Base-by-base conservation (phyloP, 2,797 vertebrate species). In the Crocodylus rhombifer region DNA sequence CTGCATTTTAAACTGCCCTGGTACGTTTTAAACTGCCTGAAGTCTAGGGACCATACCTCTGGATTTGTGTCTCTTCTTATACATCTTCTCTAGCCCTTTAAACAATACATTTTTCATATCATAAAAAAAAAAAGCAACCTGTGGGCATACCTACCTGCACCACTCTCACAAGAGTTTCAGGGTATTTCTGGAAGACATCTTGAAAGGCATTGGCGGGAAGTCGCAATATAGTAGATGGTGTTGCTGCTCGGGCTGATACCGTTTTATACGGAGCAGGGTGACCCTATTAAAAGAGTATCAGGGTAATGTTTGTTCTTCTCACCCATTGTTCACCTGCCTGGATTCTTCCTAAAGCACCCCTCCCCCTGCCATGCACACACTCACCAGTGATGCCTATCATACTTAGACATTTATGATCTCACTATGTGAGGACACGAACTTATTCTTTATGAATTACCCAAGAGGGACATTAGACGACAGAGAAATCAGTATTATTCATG, bases 241-340 rank as follows among this genome's bases (percentile, higher is more conserved):
- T 28, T 0, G 98, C 99, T 4, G 99, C 99, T 5, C 98, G 98
- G 3, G 99, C 99, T 0, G 99, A 99, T 58, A 99, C 99, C 0
- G 99, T 99, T 96, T 99, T 99, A 56, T 99, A 99, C 0, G 99
- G 98, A 23, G 99, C 99, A 3, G 98, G 97, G 85, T 99, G 98
- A 80, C 99, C 99, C 99, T 99, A 84, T 2, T 11, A 84, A 33
- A 7, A 89, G 11, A 91, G 21, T n/a, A 36, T 25, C 51, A 82
- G 75, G 93, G 18, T 76, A 42, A 0, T 25, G 0, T 17, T 96
- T 71, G 93, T 76, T 12, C 14, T 16, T 20, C 13, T 55, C 51
- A 13, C 36, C 36, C 77, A 64, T 7, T 13, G 6, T 6, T 64
- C 83, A 15, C 2, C 57, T 23, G 5, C 56, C 4, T 17, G 15